Conservation (phyloP, 2,113 vertebrate species). For the Ochotona princeps region DNA sequence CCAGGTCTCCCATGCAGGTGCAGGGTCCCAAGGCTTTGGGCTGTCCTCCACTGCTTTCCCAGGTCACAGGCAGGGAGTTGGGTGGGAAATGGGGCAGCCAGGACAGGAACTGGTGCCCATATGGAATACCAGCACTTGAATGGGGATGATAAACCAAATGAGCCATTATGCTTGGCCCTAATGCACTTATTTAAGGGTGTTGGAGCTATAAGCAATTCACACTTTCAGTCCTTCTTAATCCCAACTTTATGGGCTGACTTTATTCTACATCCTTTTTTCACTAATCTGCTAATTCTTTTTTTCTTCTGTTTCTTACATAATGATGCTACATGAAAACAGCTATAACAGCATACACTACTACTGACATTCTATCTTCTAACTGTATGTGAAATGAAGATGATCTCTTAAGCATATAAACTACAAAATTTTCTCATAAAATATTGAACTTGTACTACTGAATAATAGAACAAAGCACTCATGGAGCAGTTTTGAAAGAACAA, state of each 20-base stretch:
- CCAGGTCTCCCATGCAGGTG: too few relatives aligned
- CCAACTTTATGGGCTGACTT: neutral
- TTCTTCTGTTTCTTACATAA: neutral
- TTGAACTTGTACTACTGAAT: neutral
- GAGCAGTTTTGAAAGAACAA: constrained; percentile 1
- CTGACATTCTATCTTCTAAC: neutral
- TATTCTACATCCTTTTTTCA: neutral
- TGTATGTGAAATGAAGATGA: neutral
- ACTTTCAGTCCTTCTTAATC: neutral
- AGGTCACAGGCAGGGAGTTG: too few relatives aligned
- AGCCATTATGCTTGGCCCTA: too few relatives aligned
- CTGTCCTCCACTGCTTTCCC: too few relatives aligned
- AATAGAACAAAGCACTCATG: neutral
- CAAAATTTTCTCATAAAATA: neutral
- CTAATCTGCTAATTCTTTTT: neutral
- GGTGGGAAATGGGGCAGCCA: too few relatives aligned
- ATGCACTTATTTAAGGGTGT: neutral
- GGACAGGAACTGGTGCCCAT: too few relatives aligned
- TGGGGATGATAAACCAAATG: too few relatives aligned
- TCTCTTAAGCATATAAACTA: constrained; percentile 21
- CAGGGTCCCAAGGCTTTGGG: too few relatives aligned
- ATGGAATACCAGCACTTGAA: too few relatives aligned
- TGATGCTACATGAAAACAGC: neutral
- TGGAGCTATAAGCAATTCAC: neutral
- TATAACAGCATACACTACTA: neutral